These are phyloP conservation scores for Rutilus rutilus DNA, from an alignment of 2,113 vertebrate species.

Conservation along the genomic window DNA sequence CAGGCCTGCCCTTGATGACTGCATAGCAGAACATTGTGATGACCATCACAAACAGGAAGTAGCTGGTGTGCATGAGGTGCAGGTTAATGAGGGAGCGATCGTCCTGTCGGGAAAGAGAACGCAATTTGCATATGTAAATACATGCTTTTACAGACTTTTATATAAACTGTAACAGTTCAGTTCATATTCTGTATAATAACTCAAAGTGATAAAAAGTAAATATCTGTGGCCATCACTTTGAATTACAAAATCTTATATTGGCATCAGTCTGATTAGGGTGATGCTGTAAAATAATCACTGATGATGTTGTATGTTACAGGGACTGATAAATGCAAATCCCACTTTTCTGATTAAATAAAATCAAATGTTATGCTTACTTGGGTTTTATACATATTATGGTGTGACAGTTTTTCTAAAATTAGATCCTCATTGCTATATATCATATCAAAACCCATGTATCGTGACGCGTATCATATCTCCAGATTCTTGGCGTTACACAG, in stretches of 20 bases:
- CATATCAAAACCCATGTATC: no score
- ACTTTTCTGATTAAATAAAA: no score
- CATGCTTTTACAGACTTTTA: not conserved
- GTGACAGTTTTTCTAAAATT: no score
- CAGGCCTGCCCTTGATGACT: constrained; percentile 95
- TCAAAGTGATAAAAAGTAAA: not conserved
- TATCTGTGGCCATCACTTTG: not conserved
- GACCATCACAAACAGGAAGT: constrained; percentile 99
- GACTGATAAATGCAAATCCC: no score
- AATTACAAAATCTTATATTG: not conserved
- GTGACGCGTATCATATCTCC: no score
- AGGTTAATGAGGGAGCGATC: constrained; percentile 98
- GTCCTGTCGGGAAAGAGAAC: constrained; percentile 77
- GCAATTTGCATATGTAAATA: not conserved
- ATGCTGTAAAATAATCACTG: not conserved
- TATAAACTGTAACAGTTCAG: not conserved
- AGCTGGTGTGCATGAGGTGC: constrained; percentile 99
- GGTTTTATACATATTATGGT: no score
- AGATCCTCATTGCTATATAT: no score
- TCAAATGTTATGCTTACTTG: no score
- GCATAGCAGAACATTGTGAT: constrained; percentile 99
- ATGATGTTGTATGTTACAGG: no score
- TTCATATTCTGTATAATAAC: not conserved
- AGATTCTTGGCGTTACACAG: no score
- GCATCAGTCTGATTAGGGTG: not conserved